These are phyloP conservation scores for Nerophis ophidion DNA, from an alignment of 2,113 vertebrate genomes.

Conservation along the genomic window DNA sequence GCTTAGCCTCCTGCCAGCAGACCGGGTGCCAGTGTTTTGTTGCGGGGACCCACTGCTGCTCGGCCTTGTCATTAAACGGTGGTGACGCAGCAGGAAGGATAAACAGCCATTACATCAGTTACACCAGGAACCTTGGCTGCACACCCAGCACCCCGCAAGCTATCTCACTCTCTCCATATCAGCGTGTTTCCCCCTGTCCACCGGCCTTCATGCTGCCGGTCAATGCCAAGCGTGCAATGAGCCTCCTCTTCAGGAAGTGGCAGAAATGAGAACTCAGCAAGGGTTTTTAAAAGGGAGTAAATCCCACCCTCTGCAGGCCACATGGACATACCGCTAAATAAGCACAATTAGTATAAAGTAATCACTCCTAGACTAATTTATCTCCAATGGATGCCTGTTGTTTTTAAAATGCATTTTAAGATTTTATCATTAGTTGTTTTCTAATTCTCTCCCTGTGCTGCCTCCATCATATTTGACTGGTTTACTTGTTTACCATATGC, in stretches of 20 bases:
- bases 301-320: conserved; percentile 1
- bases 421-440: too few species aligned
- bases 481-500: too few species aligned
- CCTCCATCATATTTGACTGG: too few species aligned
- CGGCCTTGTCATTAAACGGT: conserved; percentile 74
- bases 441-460: too few species aligned
- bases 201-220: conserved; percentile 37
- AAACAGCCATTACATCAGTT: conserved; percentile 82
- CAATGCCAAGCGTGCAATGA: conserved; percentile 29
- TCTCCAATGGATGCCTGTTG: too few species aligned
- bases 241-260: conserved; percentile 15
- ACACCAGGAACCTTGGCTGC: conserved; percentile 67
- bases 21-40: conserved; percentile 73
- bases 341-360: background rate
- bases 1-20: conserved; percentile 77
- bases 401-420: too few species aligned
- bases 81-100: conserved; percentile 74
- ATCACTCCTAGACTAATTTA: too few species aligned
- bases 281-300: conserved; percentile 3
- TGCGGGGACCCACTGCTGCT: conserved; percentile 74
- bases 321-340: background rate
- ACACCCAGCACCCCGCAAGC: conserved; percentile 48
- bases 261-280: conserved; percentile 7
- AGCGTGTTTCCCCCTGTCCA: conserved; percentile 40
- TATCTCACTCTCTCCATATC: conserved; percentile 13